Evolutionary conservation across 2,888 invertebrate species (phyloP).

Genomic region (Neocrepidodera transversa): DNA sequence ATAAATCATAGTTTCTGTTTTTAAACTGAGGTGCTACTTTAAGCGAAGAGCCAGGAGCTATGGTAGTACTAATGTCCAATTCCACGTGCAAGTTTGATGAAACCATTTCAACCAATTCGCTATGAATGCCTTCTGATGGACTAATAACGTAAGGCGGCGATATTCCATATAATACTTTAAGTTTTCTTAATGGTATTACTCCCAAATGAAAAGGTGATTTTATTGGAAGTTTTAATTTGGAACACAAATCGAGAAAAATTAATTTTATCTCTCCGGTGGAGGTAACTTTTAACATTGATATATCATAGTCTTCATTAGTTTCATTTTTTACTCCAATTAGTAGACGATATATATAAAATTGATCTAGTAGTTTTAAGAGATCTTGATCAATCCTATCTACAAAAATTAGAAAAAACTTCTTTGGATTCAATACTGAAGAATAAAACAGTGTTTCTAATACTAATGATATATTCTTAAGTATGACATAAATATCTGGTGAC

Average conservation of each 20-base stretch:
- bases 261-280: too few species aligned
- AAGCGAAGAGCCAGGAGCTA: neutral
- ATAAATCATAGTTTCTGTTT: conserved; percentile 6
- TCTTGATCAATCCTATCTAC: neutral
- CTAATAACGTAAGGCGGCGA: too few species aligned
- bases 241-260: neutral
- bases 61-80: too few species aligned
- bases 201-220: neutral
- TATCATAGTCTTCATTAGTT: neutral
- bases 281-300: neutral
- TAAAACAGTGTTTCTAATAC: neutral
- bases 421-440: neutral
- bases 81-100: neutral
- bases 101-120: neutral
- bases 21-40: neutral
- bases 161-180: neutral
- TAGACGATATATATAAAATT: neutral
- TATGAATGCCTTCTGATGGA: neutral
- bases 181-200: neutral
- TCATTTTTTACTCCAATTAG: neutral
- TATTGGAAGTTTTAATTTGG: neutral
- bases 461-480: neutral
- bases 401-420: neutral
- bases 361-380: neutral
- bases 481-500: neutral